Evolutionary conservation across 2,797 vertebrate species (phyloP), one percentile per base, ranked within the genome.

Genomic region (Oryzias sinensis): DNA sequence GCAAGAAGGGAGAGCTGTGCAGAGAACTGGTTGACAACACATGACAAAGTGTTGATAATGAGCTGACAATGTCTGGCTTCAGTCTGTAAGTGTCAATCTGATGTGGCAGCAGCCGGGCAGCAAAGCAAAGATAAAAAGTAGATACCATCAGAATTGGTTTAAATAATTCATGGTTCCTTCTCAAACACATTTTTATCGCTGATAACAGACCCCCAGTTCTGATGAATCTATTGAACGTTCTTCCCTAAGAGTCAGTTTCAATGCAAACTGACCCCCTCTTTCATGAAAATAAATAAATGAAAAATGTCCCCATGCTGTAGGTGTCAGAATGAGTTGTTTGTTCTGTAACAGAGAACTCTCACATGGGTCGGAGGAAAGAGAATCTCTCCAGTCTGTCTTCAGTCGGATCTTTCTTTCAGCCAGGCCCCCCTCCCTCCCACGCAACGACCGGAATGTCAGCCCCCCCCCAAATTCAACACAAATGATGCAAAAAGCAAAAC

Each of bases 351-450:
- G 62, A 64, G 66, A 62, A 49, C 41, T 46, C 62, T 72, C 65
- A 47, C 61, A 54, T 60, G n/a, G 53, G 59, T 59, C 45, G 44
- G 80, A 77, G 82, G 73, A 75, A 50, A 53, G 60, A 42, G 68
- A 82, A 65, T 77, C 70, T 65, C 51, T 76, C 37, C 66, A 14
- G 59, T 62, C 69, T 54, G 40, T 66, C 72, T 67, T 83, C 58
- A 84, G 76, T 81, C 72, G 5, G 2, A 46, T 53, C 79, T 82
- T 87, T 88, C 82, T 85, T 77, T 79, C 55, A 64, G 58, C 56
- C 80, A 78, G 24, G 74, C 71, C 72, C 58, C 68, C 54, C 24
- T 13, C 59, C 5, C 65, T 13, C 59, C 5, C 65, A 49, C 76
- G 54, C 74, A 57, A 70, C 55, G 48, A 48, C 42, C 74, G 69